A percentile compares a stretch with the other conserved stretches of the same genome.
phyloP scores from a whole-genome alignment of 2,888 invertebrate species.

The Aphelenchoides bicaudatus region DNA sequence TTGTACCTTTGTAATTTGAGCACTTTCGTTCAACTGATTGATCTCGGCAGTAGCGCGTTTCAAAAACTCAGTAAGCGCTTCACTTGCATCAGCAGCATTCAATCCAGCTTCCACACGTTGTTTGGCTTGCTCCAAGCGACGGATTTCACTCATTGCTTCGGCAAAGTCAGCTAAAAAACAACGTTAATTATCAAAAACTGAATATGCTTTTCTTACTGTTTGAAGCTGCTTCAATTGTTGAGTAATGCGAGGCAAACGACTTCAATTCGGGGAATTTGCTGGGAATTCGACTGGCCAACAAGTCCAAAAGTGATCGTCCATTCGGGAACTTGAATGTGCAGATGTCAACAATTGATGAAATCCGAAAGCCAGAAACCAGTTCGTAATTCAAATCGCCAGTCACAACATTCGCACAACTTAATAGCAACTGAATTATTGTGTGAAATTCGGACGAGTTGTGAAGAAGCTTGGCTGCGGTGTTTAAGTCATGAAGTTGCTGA shows the following conservation, averaged over 20 bases:
- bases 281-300: conserved; percentile 19
- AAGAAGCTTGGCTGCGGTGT: conserved; percentile 26
- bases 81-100: background rate
- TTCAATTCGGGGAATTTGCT: conserved; percentile 22
- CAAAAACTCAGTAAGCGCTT: conserved; percentile 21
- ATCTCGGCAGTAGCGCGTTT: conserved; percentile 25
- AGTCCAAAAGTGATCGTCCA: conserved; percentile 20
- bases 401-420: conserved; percentile 29
- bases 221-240: conserved; percentile 23
- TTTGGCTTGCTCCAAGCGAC: conserved; percentile 22
- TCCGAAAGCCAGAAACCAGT: conserved; percentile 39
- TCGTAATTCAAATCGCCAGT: conserved; percentile 42
- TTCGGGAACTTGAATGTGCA: conserved; percentile 27
- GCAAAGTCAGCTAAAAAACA: conserved; percentile 25
- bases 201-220: conserved; percentile 17
- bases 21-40: conserved; percentile 26
- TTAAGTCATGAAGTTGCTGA: conserved; percentile 27
- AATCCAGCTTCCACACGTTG: conserved; percentile 26
- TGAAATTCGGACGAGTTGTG: conserved; percentile 33
- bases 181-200: background rate
- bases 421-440: conserved; percentile 30
- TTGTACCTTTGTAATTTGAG: conserved; percentile 27
- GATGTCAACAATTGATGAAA: conserved; percentile 34
- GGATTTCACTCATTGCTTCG: conserved; percentile 17
- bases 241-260: conserved; percentile 16